Base-by-base conservation (phyloP, 1,140 invertebrate genomes). In the Samia ricini region DNA sequence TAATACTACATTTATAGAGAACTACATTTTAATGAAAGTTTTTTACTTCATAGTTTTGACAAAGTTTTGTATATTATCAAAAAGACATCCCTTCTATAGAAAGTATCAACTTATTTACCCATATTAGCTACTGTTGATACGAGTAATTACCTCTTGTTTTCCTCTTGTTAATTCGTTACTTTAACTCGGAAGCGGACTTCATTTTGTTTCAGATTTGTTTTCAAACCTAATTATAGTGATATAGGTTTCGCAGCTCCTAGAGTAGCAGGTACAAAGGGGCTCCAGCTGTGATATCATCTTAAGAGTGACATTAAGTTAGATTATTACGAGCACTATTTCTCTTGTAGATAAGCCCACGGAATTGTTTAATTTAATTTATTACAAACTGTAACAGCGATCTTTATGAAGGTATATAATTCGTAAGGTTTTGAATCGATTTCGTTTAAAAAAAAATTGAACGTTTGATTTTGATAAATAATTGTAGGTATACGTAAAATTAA, bases 311-410 rank as follows among this genome's bases (percentile, higher is more conserved):
- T 64, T 68, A 71, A 63, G 56, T 64, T 67, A 66, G 66, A 68
- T 65, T 66, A 72, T 66, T 66, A 65, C 64, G 63, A 60, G 51
- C 64, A 63, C 67, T 69, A 66, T 69, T 70, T 62, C 63, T 72
- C 67, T 60, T 56, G 21, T 20, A 69, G 70, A 72, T 72, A 72
- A 67, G 63, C 36, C 58, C 42, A 63, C 60, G 54, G 66, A 67
- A 64, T 66, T 61, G 66, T 66, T 71, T 61, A 59, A 67, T 65
- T 60, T 63, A 70, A 66, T 62, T 69, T 69, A 62, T 59, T 59
- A 52, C 19, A 62, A 56, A 21, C 22, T 19, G 8, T n/a, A 26
- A 15, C 21, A 50, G 26, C 23, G 22, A 23, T 21, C 15, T 23
- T 52, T 21, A 52, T 42, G 4, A 15, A 1, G 15, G 33, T 42